Conservation (phyloP, 2,113 vertebrate species). For the Aphelocoma coerulescens region DNA sequence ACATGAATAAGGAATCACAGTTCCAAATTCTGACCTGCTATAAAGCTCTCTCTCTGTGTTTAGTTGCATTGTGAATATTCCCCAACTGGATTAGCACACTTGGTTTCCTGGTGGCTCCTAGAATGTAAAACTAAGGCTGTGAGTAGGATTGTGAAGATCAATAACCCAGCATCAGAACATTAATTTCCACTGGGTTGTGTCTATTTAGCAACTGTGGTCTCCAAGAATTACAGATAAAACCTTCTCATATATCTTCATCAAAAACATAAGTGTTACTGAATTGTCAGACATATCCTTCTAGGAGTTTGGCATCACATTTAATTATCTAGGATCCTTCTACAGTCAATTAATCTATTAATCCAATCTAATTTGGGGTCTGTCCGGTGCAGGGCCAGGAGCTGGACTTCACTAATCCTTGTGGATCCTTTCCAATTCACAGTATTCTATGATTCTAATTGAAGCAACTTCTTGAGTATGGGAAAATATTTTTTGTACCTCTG, state of each 20-base stretch:
- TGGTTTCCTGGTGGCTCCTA: not conserved
- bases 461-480: not conserved
- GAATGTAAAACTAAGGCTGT: not conserved
- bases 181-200: not conserved
- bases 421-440: rapidly evolving
- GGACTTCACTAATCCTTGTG: not conserved
- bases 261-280: not conserved
- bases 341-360: not conserved
- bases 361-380: not conserved
- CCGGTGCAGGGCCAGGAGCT: not conserved
- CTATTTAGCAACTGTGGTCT: not conserved
- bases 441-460: not conserved
- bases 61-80: not conserved
- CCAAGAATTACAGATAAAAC: not conserved
- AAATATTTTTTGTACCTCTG: not conserved
- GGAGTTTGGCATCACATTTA: not conserved
- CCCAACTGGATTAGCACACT: not conserved
- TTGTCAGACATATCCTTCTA: not conserved
- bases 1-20: not conserved
- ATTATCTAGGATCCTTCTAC: not conserved
- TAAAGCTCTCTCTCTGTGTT: not conserved
- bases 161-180: not conserved
- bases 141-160: not conserved
- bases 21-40: not conserved
- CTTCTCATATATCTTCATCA: not conserved